Evolutionary conservation across 2,888 invertebrate species (phyloP).

Genomic region (Stenolophus ochropezus): DNA sequence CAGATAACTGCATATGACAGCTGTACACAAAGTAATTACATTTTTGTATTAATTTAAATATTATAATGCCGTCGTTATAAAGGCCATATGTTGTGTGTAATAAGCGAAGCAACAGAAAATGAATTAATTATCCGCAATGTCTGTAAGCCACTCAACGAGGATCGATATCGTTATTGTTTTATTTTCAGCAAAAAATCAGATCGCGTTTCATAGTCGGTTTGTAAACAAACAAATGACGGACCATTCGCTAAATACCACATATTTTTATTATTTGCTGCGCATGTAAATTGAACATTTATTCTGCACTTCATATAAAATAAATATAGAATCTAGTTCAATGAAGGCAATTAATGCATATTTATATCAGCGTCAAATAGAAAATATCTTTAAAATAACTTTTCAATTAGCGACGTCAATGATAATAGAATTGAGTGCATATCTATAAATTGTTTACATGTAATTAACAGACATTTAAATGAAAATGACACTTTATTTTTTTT

Average conservation of each 20-base stretch:
- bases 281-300: background rate
- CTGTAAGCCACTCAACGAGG: background rate
- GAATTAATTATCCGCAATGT: background rate
- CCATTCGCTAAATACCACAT: background rate
- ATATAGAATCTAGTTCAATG: background rate
- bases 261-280: background rate
- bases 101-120: background rate
- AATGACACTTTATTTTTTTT: too few species aligned
- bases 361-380: background rate
- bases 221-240: background rate
- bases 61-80: background rate
- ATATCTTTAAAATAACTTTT: background rate
- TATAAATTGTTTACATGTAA: too few species aligned
- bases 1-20: background rate
- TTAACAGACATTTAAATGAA: too few species aligned
- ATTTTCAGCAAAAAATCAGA: background rate
- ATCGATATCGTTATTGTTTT: background rate
- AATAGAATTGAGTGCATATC: too few species aligned
- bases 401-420: too few species aligned
- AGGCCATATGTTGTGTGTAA: background rate
- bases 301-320: background rate
- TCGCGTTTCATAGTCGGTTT: background rate
- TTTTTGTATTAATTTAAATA: background rate
- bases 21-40: background rate
- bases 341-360: background rate